Evolutionary conservation across 2,113 vertebrate species (phyloP), one percentile per base, ranked within the genome.

Genomic region (Tachysurus fulvidraco): DNA sequence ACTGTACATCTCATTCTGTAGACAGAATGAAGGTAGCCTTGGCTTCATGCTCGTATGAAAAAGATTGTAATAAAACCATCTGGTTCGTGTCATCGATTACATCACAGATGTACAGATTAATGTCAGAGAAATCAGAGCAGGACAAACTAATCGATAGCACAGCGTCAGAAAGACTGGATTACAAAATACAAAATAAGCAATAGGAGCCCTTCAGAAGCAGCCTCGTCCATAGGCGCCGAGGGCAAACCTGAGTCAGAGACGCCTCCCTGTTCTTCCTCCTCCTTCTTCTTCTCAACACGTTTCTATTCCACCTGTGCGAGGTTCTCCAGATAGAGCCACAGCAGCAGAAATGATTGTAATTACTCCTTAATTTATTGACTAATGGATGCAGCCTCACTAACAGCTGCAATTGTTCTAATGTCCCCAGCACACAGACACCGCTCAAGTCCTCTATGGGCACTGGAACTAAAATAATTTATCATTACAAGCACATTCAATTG

Each of bases 331-430:
- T 95, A 95, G 93, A 95, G 93, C 94, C 93, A 94, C 94, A 95
- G 94, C 95, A 94, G 94, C 94, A 95, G 94, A 95, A 95, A 95
- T 93, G 71, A 88, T 90, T 87, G 89, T 95, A 96, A 96, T 96
- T 95, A 96, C 94, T 95, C 94, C 95, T 95, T 96, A 95, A 95
- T 96, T 95, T 95, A 95, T 95, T 95, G 95, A 96, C 94, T 95
- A 95, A 95, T 95, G 95, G 94, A 93, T 93, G 91, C 91, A 91
- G 94, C 94, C 94, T 94, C 93, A 91, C 93, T 93, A 94, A 96
- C 94, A 94, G 94, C 93, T 92, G 94, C 94, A 93, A 94, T 95
- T 94, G 94, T 95, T 95, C 93, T 93, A 95, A 94, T 93, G 93
- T 94, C 93, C 94, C 92, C 92, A 91, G 93, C 92, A 92, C 93